These are phyloP conservation scores for Callinectes sapidus DNA, from an alignment of 2,888 invertebrate species.

Conservation along the genomic window DNA sequence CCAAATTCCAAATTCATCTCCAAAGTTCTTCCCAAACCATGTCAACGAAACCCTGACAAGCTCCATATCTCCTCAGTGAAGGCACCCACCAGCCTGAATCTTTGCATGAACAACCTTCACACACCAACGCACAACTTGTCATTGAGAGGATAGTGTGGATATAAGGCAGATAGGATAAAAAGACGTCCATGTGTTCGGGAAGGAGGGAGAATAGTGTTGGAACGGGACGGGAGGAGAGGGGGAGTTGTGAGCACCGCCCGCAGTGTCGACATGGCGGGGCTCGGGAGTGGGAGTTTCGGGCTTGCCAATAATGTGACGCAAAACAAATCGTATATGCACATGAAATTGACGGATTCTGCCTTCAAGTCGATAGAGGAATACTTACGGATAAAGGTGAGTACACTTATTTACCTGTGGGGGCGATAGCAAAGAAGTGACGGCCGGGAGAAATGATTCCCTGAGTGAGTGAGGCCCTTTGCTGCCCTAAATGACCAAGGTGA, in stretches of 20 bases:
- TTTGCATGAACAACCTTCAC: neutral
- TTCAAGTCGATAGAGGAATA: slow-evolving; percentile 67
- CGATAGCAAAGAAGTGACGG: neutral
- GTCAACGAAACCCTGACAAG: slow-evolving; percentile 47
- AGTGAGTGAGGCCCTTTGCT: neutral
- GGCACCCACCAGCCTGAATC: neutral
- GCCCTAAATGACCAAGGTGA: neutral
- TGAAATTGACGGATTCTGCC: slow-evolving; percentile 68
- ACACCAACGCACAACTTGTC: neutral
- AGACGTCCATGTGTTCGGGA: slow-evolving; percentile 42
- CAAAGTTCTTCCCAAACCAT: slow-evolving; percentile 49
- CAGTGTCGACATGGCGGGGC: slow-evolving; percentile 66
- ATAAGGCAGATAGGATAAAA: neutral
- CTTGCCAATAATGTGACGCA: slow-evolving; percentile 65
- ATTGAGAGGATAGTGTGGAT: neutral
- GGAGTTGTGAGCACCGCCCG: slow-evolving; percentile 4
- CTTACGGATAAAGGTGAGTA: slow-evolving; percentile 62
- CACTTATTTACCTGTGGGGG: neutral
- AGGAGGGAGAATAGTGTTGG: slow-evolving; percentile 49
- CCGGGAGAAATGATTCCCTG: neutral
- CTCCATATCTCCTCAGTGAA: neutral
- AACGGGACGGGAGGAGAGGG: slow-evolving; percentile 26
- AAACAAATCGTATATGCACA: slow-evolving; percentile 61
- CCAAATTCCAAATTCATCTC: neutral
- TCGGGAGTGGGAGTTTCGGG: slow-evolving; percentile 67